A percentile compares a stretch with the other conserved stretches of the same genome.
These are phyloP conservation scores for Uropetala carovei DNA, from an alignment of 2,888 invertebrate genomes.

Conservation along the genomic window DNA sequence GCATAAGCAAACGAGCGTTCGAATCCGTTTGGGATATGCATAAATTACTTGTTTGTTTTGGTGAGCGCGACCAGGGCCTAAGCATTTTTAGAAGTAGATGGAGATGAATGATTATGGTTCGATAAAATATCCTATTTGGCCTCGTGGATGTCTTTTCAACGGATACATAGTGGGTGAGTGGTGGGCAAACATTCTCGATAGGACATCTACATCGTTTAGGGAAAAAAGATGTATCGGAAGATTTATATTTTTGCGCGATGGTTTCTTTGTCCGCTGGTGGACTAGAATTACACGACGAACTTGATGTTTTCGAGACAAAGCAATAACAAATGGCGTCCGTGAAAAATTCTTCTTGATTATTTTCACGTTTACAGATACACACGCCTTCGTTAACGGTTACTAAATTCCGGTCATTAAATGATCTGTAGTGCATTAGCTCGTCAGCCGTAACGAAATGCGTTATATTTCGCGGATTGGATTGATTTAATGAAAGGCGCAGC, in stretches of 20 bases:
- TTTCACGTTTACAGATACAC: too few relatives aligned
- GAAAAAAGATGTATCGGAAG: background rate
- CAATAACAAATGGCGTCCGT: too few relatives aligned
- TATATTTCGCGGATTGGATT: too few relatives aligned
- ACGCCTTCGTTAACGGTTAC: too few relatives aligned
- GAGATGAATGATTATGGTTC: background rate
- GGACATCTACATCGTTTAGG: too few relatives aligned
- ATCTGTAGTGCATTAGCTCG: too few relatives aligned
- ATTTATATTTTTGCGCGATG: background rate
- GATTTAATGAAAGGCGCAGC: background rate
- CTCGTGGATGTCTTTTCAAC: background rate
- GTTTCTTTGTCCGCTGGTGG: background rate
- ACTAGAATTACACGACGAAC: background rate
- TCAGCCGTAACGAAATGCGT: too few relatives aligned
- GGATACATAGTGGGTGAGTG: background rate
- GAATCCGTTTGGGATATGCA: background rate
- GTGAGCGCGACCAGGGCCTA: background rate
- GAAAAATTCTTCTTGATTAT: too few relatives aligned
- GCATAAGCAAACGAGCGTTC: background rate
- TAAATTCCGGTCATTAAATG: too few relatives aligned
- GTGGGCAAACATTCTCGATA: background rate
- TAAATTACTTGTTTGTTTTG: background rate
- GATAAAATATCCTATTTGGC: background rate
- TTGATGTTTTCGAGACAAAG: background rate
- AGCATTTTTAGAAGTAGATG: background rate